Conservation (phyloP, 2,113 vertebrate species). For the human (Homo sapiens) region DNA sequence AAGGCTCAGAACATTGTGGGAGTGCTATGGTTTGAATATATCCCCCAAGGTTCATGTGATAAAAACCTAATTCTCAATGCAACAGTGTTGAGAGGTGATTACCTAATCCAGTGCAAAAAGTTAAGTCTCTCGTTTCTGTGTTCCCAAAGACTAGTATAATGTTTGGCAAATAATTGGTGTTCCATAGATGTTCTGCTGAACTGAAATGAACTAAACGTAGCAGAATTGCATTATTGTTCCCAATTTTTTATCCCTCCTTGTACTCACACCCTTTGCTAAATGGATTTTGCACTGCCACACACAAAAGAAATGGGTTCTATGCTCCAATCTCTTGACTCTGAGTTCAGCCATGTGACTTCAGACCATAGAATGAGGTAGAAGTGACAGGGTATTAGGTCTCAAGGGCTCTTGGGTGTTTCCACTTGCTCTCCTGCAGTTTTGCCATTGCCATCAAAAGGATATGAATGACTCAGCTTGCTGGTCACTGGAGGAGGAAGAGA, state of each 20-base stretch:
- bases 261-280: not conserved
- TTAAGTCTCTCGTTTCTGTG: not conserved
- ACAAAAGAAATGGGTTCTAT: not conserved
- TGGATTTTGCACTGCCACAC: not conserved
- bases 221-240: not conserved
- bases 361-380: not conserved
- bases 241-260: not conserved
- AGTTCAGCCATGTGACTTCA: not conserved
- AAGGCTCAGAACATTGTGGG: not conserved
- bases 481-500: not conserved
- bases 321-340: not conserved
- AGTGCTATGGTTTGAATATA: not conserved
- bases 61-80: not conserved
- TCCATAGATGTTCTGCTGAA: not conserved
- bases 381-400: not conserved
- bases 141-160: not conserved
- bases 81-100: not conserved
- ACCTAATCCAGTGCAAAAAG: not conserved
- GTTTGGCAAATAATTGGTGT: not conserved
- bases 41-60: not conserved
- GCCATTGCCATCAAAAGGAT: not conserved
- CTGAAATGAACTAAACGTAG: not conserved
- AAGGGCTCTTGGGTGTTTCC: not conserved
- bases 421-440: not conserved
- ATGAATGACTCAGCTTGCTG: not conserved